Conservation (phyloP, 2,888 invertebrate genomes). For the Drosophila merina region DNA sequence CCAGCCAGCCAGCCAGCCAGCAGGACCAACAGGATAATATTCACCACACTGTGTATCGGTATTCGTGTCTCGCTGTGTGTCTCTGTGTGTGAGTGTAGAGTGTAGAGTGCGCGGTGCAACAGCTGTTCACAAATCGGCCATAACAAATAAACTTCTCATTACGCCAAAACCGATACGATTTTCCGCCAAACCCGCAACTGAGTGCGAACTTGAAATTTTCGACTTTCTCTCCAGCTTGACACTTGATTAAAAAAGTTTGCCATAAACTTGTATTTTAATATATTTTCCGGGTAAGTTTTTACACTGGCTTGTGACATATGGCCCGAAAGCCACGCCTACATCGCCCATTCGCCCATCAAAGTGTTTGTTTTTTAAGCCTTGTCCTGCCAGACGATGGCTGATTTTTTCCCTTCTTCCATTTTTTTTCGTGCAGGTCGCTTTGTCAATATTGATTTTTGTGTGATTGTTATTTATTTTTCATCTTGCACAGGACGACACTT, state of each 20-base stretch:
- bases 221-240: slow-evolving; percentile 26
- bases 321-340: slow-evolving; percentile 35
- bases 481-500: slow-evolving; percentile 50
- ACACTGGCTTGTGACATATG: slow-evolving; percentile 55
- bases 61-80: not conserved
- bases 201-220: slow-evolving; percentile 35
- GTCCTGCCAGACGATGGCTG: slow-evolving; percentile 8
- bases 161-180: slow-evolving; percentile 1
- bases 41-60: slow-evolving; percentile 5
- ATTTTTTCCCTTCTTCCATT: slow-evolving; percentile 6
- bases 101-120: slow-evolving; percentile 38
- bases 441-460: slow-evolving; percentile 74
- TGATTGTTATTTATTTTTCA: slow-evolving; percentile 78
- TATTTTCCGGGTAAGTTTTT: slow-evolving; percentile 37
- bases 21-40: slow-evolving; percentile 13
- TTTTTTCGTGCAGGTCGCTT: slow-evolving; percentile 21
- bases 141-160: slow-evolving; percentile 43
- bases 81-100: slow-evolving; percentile 6
- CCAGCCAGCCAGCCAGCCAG: slow-evolving; percentile 2
- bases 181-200: slow-evolving; percentile 8
- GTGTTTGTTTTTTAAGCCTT: slow-evolving; percentile 21
- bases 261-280: slow-evolving; percentile 20
- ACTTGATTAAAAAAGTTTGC: slow-evolving; percentile 69
- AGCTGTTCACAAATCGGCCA: slow-evolving; percentile 55
- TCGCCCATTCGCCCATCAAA: slow-evolving; percentile 4